These are phyloP conservation scores for Eristalinus aeneus DNA, from an alignment of 2,888 invertebrate genomes.

Conservation along the genomic window DNA sequence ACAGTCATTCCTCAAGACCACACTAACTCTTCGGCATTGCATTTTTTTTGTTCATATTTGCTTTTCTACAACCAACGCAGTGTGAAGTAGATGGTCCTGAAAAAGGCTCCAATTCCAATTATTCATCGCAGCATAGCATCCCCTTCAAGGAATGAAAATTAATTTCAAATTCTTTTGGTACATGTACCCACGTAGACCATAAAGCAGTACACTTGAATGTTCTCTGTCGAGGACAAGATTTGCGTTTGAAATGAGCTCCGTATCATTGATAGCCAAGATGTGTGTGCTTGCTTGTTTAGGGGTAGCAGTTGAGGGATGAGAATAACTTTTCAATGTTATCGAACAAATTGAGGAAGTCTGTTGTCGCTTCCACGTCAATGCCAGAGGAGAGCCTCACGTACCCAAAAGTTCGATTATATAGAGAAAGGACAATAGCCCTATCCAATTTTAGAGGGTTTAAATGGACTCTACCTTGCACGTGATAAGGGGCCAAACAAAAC, in stretches of 20 bases:
- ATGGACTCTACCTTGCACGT: slow-evolving; percentile 64
- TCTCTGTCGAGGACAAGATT: slow-evolving; percentile 57
- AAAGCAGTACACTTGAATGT: slow-evolving; percentile 51
- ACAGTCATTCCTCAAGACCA: not conserved
- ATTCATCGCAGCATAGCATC: slow-evolving; percentile 25
- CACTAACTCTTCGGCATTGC: not conserved
- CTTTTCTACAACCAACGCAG: not conserved
- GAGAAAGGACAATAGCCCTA: slow-evolving; percentile 64
- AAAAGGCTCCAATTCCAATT: slow-evolving; percentile 23
- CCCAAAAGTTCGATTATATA: slow-evolving; percentile 29
- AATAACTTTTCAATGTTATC: slow-evolving; percentile 65
- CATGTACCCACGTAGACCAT: slow-evolving; percentile 58
- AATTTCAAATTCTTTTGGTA: slow-evolving; percentile 44
- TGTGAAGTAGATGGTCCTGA: not conserved
- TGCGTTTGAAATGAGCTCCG: slow-evolving; percentile 62
- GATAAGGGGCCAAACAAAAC: slow-evolving; percentile 64
- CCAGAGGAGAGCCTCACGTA: slow-evolving; percentile 35
- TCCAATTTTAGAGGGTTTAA: slow-evolving; percentile 65
- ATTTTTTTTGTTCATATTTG: not conserved
- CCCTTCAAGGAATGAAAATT: slow-evolving; percentile 23
- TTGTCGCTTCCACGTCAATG: slow-evolving; percentile 34
- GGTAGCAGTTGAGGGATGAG: slow-evolving; percentile 30
- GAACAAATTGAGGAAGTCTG: slow-evolving; percentile 43
- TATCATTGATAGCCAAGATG: slow-evolving; percentile 36
- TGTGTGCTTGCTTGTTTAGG: slow-evolving; percentile 8